phyloP scores from a whole-genome alignment of 92 coral and sea anemone species.

The Galaxea fascicularis region DNA sequence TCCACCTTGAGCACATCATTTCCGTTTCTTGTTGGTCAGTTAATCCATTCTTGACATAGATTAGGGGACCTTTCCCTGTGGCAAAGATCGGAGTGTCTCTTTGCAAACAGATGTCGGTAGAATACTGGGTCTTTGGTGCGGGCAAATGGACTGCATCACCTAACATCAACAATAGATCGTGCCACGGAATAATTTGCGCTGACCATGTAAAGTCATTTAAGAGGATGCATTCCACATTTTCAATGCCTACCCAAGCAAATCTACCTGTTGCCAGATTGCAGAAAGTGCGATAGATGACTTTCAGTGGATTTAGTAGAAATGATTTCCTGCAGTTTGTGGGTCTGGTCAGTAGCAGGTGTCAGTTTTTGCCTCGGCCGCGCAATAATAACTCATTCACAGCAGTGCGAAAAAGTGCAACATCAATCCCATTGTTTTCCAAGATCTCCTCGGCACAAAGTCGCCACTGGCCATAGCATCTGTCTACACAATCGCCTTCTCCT shows the following conservation, averaged over 20 bases:
- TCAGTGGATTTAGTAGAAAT: slow-evolving; percentile 30
- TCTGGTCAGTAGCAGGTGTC: slow-evolving; percentile 11
- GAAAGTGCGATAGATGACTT: slow-evolving; percentile 27
- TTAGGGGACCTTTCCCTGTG: slow-evolving; percentile 49
- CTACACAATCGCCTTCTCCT: slow-evolving; percentile 18
- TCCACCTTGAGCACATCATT: slow-evolving; percentile 61
- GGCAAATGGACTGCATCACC: slow-evolving; percentile 41
- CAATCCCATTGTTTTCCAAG: not conserved
- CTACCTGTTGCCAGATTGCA: slow-evolving; percentile 40
- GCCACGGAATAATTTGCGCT: slow-evolving; percentile 19
- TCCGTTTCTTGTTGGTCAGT: slow-evolving; percentile 61
- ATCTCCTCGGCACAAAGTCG: slow-evolving; percentile 12
- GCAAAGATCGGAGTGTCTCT: slow-evolving; percentile 69
- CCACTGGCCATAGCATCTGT: slow-evolving; percentile 49
- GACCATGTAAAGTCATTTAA: slow-evolving; percentile 39
- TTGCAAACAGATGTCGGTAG: slow-evolving; percentile 42
- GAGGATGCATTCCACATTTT: slow-evolving; percentile 27
- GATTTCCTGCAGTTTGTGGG: slow-evolving; percentile 38
- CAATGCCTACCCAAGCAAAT: slow-evolving; percentile 44
- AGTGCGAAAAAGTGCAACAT: not conserved
- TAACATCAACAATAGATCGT: not conserved
- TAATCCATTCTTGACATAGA: slow-evolving; percentile 36
- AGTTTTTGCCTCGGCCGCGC: slow-evolving; percentile 28
- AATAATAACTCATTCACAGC: not conserved
- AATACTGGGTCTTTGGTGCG: slow-evolving; percentile 67